These are phyloP conservation scores for Ypsolopha scabrella DNA, from an alignment of 2,888 invertebrate species.

Conservation along the genomic window DNA sequence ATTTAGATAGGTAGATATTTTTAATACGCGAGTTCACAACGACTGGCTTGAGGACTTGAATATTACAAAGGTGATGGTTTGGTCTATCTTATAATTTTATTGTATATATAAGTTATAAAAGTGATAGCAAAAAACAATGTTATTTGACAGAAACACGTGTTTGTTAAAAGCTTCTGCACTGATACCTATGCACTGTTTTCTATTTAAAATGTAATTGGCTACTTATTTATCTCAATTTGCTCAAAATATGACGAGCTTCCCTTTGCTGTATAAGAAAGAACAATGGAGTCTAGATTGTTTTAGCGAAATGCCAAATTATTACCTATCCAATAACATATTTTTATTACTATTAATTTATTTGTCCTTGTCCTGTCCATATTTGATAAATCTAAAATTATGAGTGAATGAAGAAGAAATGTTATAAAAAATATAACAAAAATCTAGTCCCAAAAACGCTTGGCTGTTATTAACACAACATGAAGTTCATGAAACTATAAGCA, in stretches of 20 bases:
- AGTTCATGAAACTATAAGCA: neutral
- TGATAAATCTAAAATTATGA: slow-evolving; percentile 1
- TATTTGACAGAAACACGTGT: too few species aligned
- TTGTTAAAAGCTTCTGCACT: too few species aligned
- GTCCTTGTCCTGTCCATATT: slow-evolving; percentile 3
- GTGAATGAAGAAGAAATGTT: neutral
- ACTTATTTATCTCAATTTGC: slow-evolving; percentile 22
- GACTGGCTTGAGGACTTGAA: neutral
- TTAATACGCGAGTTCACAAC: slow-evolving; percentile 61
- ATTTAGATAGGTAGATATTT: slow-evolving; percentile 66
- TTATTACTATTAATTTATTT: neutral
- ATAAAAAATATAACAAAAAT: too few species aligned
- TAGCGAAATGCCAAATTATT: slow-evolving; percentile 6
- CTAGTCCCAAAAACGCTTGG: neutral
- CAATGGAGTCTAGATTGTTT: slow-evolving; percentile 4
- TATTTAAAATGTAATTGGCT: too few species aligned
- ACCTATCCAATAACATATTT: neutral
- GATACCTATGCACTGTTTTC: too few species aligned
- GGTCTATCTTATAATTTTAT: too few species aligned
- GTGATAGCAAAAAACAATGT: too few species aligned
- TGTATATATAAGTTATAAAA: too few species aligned
- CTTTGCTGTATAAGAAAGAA: slow-evolving; percentile 10
- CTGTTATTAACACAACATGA: neutral
- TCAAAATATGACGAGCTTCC: slow-evolving; percentile 51
- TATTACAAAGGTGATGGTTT: too few species aligned